Evolutionary conservation across 2,797 vertebrate genomes (phyloP).

Genomic region (Trematomus bernacchii): DNA sequence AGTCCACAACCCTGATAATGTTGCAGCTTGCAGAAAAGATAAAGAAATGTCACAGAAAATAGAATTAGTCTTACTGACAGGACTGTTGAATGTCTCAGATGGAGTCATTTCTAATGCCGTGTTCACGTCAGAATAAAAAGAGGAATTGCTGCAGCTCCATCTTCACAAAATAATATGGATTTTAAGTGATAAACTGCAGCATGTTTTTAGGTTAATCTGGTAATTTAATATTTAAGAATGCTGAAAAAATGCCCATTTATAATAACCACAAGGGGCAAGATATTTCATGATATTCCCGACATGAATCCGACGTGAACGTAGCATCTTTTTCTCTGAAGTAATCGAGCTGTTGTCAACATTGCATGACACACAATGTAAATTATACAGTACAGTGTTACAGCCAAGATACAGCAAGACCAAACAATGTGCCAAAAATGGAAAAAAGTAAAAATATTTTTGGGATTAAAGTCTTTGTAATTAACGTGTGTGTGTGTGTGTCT

Average conservation of each 20-base stretch:
- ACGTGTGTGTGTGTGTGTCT: conserved; percentile 35
- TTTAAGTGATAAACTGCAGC: conserved; percentile 18
- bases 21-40: conserved; percentile 10
- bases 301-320: conserved; percentile 22
- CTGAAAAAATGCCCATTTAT: neutral
- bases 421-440: conserved; percentile 66
- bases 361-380: conserved; percentile 63
- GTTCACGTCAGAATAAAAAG: conserved; percentile 26
- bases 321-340: conserved; percentile 23
- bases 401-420: conserved; percentile 72
- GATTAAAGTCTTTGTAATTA: conserved; percentile 73
- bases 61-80: conserved; percentile 23
- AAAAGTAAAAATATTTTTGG: conserved; percentile 71
- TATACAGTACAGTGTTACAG: conserved; percentile 45
- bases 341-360: conserved; percentile 43
- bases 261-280: conserved; percentile 1
- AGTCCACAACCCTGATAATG: neutral
- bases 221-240: conserved; percentile 7
- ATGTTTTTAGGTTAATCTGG: conserved; percentile 5
- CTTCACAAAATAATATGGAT: neutral
- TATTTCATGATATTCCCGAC: neutral
- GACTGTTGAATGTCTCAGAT: conserved; percentile 45
- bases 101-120: conserved; percentile 18
- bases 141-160: conserved; percentile 8
- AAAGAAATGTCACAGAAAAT: neutral